Percentiles rank a stretch among this genome's conserved stretches.
phyloP scores from a whole-genome alignment of 2,797 vertebrate species.

The Lacerta agilis region DNA sequence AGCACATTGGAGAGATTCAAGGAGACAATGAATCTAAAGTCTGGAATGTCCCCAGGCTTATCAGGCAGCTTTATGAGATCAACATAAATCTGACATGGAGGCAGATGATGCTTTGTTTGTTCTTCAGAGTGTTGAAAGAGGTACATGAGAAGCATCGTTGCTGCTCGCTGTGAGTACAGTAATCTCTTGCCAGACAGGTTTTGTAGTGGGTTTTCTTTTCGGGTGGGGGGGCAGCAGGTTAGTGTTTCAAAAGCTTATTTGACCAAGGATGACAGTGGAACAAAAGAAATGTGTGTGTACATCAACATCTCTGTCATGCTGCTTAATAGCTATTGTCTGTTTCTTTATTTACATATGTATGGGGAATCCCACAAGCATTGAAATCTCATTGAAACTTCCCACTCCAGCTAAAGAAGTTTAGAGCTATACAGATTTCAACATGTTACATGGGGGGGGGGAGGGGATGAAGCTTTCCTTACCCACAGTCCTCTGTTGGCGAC shows the following conservation, averaged over 20 bases:
- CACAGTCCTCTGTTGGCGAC: constrained; percentile 77
- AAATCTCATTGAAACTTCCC: not conserved
- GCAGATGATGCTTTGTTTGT: not conserved
- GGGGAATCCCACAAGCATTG: not conserved
- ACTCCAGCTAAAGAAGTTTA: not conserved
- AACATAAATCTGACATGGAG: not conserved
- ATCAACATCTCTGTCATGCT: not conserved
- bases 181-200: not conserved
- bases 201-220: no score
- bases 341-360: not conserved
- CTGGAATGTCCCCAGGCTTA: not conserved
- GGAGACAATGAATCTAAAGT: not conserved
- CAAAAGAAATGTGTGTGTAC: not conserved
- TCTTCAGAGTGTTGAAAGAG: not conserved
- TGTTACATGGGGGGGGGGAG: not conserved
- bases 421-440: no score
- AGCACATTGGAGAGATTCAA: not conserved
- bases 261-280: no score
- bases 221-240: no score
- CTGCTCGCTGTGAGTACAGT: not conserved
- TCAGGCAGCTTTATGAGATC: not conserved
- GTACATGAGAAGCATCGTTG: not conserved
- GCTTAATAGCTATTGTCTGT: not conserved
- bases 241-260: not conserved
- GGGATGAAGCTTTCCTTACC: constrained; percentile 63